Evolutionary conservation across 2,113 vertebrate species (phyloP), one percentile per base, ranked within the genome.

Genomic region (Pogonocichla stellata): DNA sequence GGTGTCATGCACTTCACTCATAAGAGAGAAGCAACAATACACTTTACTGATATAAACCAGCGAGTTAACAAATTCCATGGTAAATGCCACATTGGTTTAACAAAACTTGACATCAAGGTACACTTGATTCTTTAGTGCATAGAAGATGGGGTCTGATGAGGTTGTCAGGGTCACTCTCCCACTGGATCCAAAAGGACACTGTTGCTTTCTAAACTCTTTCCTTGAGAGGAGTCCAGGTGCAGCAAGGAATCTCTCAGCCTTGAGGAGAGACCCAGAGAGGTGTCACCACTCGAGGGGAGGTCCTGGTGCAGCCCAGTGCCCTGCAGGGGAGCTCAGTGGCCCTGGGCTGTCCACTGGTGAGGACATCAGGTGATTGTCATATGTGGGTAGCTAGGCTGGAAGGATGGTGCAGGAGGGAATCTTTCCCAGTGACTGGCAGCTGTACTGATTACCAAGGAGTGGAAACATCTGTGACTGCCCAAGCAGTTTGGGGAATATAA

Each of bases 311-410:
- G 36, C 50, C 31, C 50, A 57, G 34, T 23, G 22, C 14, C 23
- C 23, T 38, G 50, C 28, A 14, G 28, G 13, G 17, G 3, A 70
- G 33, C 64, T 62, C 34, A 20, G 16, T 4, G 14, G 26, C 26
- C 19, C 33, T 50, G 64, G 26, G 8, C 6, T 62, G 5, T 12
- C 6, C 23, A 28, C 5, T 36, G 12, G 28, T 38, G 56, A 24
- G 24, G 50, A 33, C 0, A 0, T 28, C 43, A 64, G 7, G 9
- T n/a, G 5, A n/a, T 50, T 36, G 14, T 10, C 34, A 43, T 17
- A 48, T 12, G 22, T 48, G 47, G 47, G 22, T 48, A 48, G 47
- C 47, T 48, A 8, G 47, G 47, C 47, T 48, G 47, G 12, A 47
- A 48, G 22, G 22, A 48, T 4, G 6, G 12, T 48, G 47, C 22